Base-by-base conservation (phyloP, 1,140 invertebrate genomes). In the Solenopsis fugax region DNA sequence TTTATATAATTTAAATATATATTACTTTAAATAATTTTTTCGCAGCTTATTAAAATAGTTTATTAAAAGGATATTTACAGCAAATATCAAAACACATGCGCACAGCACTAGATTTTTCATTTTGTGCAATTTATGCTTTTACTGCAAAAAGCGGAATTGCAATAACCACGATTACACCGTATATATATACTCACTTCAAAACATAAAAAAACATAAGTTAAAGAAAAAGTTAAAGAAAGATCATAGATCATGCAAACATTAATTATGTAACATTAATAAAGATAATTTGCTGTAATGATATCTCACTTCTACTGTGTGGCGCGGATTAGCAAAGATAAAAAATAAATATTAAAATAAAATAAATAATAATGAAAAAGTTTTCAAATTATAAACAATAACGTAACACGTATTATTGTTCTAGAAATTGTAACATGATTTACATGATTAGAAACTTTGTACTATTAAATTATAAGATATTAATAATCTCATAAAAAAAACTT, bases 171-270 rank as follows among this genome's bases (percentile, higher is more conserved):
- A 10, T 10, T 41, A n/a, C 4, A 21, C 0, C 13, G 5, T 73
- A 56, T 73, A 54, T 73, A 73, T 73, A 73, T 50, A 56, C 71
- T 73, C 6, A 54, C 3, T 56, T 0, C 1, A 73, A 67, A 18
- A 73, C 54, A 54, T 73, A 45, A 56, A 34, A 34, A 52, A 10
- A 1, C 9, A 7, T n/a, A 9, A 6, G 13, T 54, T 56, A 54
- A 54, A 73, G n/a, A 73, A 13, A 21, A 29, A 2, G 29, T 29
- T 29, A 29, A 29, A 29, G 2, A 4, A 73, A 52, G 29, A 56
- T 54, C 52, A 41, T 21, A 56, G 50, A 12, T n/a, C 1, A 21
- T 73, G 2, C 5, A 56, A 73, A 56, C 16, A 56, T 21, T 73
- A 37, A 21, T 73, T 37, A 54, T 5, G 9, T 21, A 52, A 73